Evolutionary conservation across 2,113 vertebrate genomes (phyloP).

Genomic region (Mus musculus): DNA sequence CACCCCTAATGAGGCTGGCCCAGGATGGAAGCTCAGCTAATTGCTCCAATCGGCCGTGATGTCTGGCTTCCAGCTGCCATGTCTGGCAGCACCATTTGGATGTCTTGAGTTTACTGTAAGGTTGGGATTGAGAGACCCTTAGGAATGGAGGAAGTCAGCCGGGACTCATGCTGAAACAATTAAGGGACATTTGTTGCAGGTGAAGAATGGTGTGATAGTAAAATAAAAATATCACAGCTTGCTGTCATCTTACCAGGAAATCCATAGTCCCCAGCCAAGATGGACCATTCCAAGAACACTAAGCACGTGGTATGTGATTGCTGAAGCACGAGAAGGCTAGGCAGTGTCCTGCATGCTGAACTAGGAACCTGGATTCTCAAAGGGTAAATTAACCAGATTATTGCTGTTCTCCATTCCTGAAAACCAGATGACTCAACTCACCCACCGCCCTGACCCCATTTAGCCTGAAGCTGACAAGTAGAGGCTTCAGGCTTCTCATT

Average conservation of each 20-base stretch:
- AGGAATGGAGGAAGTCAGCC: constrained; percentile 73
- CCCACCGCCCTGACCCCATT: not conserved
- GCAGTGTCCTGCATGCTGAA: not conserved
- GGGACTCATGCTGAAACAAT: constrained; percentile 78
- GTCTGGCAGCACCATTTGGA: constrained; percentile 77
- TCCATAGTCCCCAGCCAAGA: constrained; percentile 51
- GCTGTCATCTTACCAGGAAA: constrained; percentile 78
- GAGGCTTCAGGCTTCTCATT: not conserved
- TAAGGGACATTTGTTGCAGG: constrained; percentile 78
- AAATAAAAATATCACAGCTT: constrained; percentile 80
- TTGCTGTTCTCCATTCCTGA: not conserved
- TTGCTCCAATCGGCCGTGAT: constrained; percentile 76
- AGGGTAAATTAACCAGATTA: not conserved
- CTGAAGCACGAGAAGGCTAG: not conserved
- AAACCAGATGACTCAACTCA: not conserved
- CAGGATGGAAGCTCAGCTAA: constrained; percentile 78
- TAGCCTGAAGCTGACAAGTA: not conserved
- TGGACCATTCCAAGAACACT: constrained; percentile 54
- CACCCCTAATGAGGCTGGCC: constrained; percentile 76
- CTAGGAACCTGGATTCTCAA: not conserved
- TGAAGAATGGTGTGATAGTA: constrained; percentile 69
- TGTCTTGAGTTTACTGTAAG: constrained; percentile 78
- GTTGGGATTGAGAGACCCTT: constrained; percentile 75
- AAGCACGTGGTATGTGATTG: not conserved
- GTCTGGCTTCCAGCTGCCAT: constrained; percentile 83